Evolutionary conservation across 2,797 vertebrate genomes (phyloP).

Genomic region (Chromobotia macracanthus): DNA sequence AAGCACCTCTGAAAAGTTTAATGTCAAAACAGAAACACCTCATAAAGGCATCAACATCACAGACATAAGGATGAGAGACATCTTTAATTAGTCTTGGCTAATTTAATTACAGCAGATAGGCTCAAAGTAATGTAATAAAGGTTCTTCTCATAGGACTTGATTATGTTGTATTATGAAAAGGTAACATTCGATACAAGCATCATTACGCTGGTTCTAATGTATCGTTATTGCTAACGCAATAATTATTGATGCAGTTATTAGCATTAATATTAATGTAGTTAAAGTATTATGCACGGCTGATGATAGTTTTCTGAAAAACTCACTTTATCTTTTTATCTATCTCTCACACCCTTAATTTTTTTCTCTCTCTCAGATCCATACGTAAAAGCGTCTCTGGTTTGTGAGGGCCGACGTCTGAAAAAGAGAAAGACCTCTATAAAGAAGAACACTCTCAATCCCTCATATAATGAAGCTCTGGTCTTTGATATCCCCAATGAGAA

Average conservation of each 20-base stretch:
- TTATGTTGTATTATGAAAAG: constrained; percentile 36
- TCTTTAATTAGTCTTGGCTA: constrained; percentile 43
- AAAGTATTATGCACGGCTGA: neutral
- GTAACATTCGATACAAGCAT: constrained; percentile 47
- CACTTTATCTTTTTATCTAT: neutral
- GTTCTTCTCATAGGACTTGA: constrained; percentile 46
- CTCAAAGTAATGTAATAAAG: constrained; percentile 53
- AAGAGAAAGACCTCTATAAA: constrained; percentile 96
- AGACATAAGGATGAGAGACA: constrained; percentile 7
- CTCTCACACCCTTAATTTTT: neutral
- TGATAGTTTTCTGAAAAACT: neutral
- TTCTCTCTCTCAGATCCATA: constrained; percentile 83
- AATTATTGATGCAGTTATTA: constrained; percentile 52
- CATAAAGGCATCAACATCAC: constrained; percentile 28
- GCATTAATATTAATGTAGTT: constrained; percentile 12
- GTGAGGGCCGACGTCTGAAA: constrained; percentile 90
- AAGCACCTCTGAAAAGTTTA: constrained; percentile 20
- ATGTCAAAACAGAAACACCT: constrained; percentile 25
- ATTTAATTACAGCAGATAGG: constrained; percentile 56
- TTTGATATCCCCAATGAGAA: constrained; percentile 95
- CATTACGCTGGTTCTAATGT: constrained; percentile 36
- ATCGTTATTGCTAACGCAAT: constrained; percentile 54
- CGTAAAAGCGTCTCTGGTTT: constrained; percentile 92
- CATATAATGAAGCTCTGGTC: constrained; percentile 93
- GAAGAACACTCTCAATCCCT: constrained; percentile 95